Evolutionary conservation across 2,888 invertebrate species (phyloP).

Genomic region (Meiosimyza decipiens): DNA sequence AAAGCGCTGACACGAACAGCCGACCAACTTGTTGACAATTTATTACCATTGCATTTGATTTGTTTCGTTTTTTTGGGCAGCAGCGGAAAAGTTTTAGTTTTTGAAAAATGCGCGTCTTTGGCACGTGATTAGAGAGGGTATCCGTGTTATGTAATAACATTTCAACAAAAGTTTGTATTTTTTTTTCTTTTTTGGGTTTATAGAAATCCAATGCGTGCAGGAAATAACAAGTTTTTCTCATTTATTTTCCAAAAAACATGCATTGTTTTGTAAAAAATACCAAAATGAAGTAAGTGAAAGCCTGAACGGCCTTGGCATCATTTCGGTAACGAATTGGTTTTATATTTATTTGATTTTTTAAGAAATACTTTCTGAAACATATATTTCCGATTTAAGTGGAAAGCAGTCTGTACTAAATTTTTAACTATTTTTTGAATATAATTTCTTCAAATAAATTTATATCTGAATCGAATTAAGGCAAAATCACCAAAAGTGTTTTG

Average conservation of each 20-base stretch:
- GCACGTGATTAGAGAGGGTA: conserved; percentile 11
- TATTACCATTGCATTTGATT: conserved; percentile 5
- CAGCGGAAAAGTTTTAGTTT: neutral
- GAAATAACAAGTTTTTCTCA: conserved; percentile 8
- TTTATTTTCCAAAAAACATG: neutral
- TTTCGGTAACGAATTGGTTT: neutral
- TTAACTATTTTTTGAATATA: no score
- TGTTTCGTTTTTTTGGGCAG: neutral
- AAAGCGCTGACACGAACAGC: neutral
- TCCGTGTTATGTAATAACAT: no score
- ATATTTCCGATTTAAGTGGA: no score
- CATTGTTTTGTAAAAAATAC: neutral
- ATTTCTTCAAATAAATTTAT: no score
- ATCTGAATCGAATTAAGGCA: no score
- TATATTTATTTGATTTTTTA: no score
- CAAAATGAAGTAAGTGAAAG: neutral
- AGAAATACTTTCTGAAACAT: no score
- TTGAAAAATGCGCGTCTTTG: conserved; percentile 18
- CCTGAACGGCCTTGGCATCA: conserved; percentile 13
- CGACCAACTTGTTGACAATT: conserved; percentile 10
- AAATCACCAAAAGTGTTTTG: no score
- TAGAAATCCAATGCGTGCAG: conserved; percentile 5
- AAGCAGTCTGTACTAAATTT: no score
- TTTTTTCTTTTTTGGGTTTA: conserved; percentile 14
- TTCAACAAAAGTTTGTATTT: neutral